Percentiles rank a stretch among this genome's conserved stretches.
phyloP scores from a whole-genome alignment of 1,140 invertebrate species.

The Melitaea cinxia region DNA sequence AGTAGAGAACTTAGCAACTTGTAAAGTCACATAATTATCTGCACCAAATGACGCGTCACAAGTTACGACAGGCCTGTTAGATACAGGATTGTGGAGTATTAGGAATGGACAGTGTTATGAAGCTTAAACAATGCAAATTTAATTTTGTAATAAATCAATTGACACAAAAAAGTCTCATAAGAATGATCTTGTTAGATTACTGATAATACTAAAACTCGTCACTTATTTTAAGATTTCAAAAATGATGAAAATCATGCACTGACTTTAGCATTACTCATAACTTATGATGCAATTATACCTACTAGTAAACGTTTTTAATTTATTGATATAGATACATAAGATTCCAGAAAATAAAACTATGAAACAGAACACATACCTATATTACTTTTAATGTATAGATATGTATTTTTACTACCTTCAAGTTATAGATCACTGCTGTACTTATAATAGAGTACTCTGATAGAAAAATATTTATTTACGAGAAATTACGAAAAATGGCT shows the following conservation, averaged over 20 bases:
- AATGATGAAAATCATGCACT: background rate
- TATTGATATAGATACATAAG: background rate
- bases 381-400: background rate
- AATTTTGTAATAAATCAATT: background rate
- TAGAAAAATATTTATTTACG: too few relatives aligned
- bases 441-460: too few relatives aligned
- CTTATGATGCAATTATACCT: background rate
- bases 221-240: background rate
- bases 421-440: too few relatives aligned
- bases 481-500: too few relatives aligned
- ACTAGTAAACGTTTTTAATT: background rate
- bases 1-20: too few relatives aligned
- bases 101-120: slow-evolving; percentile 46
- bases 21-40: slow-evolving; percentile 4
- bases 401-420: background rate
- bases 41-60: slow-evolving; percentile 30
- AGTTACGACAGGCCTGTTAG: slow-evolving; percentile 26
- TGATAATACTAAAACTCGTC: too few relatives aligned
- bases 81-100: slow-evolving; percentile 33
- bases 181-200: too few relatives aligned
- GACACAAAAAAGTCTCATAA: too few relatives aligned
- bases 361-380: background rate
- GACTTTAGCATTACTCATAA: background rate
- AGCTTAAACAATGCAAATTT: slow-evolving; percentile 11
- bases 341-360: background rate